Percentiles rank a stretch among this genome's conserved stretches.
Evolutionary conservation across 2,113 vertebrate species (phyloP).

Genomic region (Daubentonia madagascariensis): DNA sequence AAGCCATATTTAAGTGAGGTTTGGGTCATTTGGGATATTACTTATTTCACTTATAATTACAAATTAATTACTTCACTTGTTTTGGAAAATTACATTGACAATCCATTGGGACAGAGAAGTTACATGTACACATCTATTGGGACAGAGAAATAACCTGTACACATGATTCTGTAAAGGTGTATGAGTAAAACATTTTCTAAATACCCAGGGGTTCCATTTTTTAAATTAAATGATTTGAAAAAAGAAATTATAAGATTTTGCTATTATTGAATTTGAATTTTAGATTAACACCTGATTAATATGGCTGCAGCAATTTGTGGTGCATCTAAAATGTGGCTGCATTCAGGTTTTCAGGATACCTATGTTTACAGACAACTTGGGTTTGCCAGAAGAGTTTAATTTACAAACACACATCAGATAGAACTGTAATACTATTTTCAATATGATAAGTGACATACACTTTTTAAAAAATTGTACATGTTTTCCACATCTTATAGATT

Average conservation of each 20-base stretch:
- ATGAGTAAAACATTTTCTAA: not conserved
- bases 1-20: not conserved
- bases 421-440: constrained; percentile 6
- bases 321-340: not conserved
- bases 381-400: not conserved
- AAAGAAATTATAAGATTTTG: not conserved
- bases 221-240: not conserved
- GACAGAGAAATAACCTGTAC: not conserved
- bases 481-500: not conserved
- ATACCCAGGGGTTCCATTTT: not conserved
- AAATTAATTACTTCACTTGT: constrained; percentile 20
- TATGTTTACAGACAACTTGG: not conserved
- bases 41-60: not conserved
- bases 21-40: constrained; percentile 14
- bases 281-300: not conserved
- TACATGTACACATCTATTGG: not conserved
- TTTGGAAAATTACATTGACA: constrained; percentile 4
- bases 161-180: not conserved
- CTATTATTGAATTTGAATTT: not conserved
- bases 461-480: not conserved
- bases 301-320: not conserved
- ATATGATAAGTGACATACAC: not conserved
- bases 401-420: not conserved
- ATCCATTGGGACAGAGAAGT: constrained; percentile 23
- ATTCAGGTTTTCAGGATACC: not conserved